These are phyloP conservation scores for Lasioglossum pauxillum DNA, from an alignment of 2,888 invertebrate species.

Conservation along the genomic window DNA sequence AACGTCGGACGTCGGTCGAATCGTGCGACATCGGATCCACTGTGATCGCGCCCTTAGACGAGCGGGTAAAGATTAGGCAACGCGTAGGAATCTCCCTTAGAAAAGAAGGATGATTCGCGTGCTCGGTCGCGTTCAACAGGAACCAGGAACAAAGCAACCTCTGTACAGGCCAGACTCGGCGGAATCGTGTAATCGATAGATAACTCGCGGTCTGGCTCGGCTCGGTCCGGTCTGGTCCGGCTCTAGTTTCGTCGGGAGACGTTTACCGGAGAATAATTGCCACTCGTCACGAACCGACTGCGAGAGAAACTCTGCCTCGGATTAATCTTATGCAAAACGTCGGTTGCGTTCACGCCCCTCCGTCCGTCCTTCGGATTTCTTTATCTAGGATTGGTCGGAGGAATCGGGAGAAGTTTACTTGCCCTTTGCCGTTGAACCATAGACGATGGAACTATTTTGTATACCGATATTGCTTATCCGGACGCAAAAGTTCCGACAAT, in stretches of 20 bases:
- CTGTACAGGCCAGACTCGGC: slow-evolving; percentile 29
- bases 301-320: slow-evolving; percentile 26
- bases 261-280: slow-evolving; percentile 64
- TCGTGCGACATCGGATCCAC: too few relatives aligned
- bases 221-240: slow-evolving; percentile 8
- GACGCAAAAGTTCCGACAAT: neutral
- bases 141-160: slow-evolving; percentile 44
- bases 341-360: neutral
- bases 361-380: neutral
- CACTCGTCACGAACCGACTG: slow-evolving; percentile 56
- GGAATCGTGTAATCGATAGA: slow-evolving; percentile 63
- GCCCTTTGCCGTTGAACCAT: neutral
- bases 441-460: neutral
- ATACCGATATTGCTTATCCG: neutral
- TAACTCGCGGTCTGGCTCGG: slow-evolving; percentile 38
- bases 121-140: slow-evolving; percentile 40
- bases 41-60: too few relatives aligned
- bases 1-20: too few relatives aligned
- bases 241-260: slow-evolving; percentile 53
- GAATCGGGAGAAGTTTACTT: neutral
- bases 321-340: slow-evolving; percentile 59
- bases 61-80: neutral
- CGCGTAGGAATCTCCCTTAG: neutral
- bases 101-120: slow-evolving; percentile 44
- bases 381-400: neutral